Evolutionary conservation across 2,797 vertebrate species (phyloP).

Genomic region (Poecile montanus): DNA sequence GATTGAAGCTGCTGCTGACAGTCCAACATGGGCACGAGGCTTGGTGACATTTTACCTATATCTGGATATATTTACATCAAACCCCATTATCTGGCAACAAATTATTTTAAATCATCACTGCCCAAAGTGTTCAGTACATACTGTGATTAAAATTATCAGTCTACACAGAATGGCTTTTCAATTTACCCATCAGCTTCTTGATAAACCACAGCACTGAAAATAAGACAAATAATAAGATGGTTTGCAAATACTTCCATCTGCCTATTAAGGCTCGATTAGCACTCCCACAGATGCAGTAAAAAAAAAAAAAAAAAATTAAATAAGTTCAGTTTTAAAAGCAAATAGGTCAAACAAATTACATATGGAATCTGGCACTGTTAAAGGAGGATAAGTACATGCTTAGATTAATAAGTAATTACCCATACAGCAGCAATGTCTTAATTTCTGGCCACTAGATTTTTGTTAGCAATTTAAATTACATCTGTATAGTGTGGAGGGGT

Average conservation of each 20-base stretch:
- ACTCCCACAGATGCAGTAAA: constrained; percentile 24
- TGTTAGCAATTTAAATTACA: neutral
- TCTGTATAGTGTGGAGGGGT: neutral
- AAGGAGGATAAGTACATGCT: neutral
- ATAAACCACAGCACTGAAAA: constrained; percentile 59
- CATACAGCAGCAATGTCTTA: neutral
- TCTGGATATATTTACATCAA: neutral
- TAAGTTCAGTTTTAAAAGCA: neutral
- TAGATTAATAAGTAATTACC: constrained; percentile 33
- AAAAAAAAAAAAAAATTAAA: neutral
- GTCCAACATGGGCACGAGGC: neutral
- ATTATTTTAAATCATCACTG: neutral
- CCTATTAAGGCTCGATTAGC: constrained; percentile 2
- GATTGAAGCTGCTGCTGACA: neutral
- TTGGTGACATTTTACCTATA: neutral
- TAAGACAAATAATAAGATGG: constrained; percentile 34
- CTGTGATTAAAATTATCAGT: constrained; percentile 16
- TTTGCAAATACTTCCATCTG: constrained; percentile 52
- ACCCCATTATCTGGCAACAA: neutral
- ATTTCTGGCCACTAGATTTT: constrained; percentile 3
- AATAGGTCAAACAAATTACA: constrained; percentile 37
- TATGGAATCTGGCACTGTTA: constrained; percentile 9
- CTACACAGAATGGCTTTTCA: neutral
- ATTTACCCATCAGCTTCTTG: constrained; percentile 14
- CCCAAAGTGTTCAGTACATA: neutral